Evolutionary conservation across 1,140 invertebrate genomes (phyloP).

Genomic region (Heliothis virescens): DNA sequence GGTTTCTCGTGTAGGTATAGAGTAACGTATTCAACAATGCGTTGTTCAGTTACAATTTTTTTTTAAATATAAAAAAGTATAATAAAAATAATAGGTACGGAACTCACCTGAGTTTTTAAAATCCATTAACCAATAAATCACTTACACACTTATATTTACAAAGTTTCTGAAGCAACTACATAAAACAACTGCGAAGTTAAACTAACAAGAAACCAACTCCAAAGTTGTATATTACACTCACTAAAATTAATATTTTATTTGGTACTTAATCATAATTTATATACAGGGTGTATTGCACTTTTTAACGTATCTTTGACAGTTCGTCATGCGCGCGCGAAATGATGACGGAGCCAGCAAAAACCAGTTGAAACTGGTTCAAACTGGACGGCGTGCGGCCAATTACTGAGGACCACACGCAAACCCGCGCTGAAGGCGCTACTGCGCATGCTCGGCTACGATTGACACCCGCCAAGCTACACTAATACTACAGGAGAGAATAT

Average conservation of each 20-base stretch:
- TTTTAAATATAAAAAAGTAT: not conserved
- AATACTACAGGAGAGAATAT: constrained; percentile 69
- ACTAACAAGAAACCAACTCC: constrained; percentile 24
- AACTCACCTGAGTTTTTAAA: constrained; percentile 39
- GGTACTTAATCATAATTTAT: constrained; percentile 36
- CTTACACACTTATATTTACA: constrained; percentile 35
- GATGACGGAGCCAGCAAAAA: constrained; percentile 16
- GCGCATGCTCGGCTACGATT: constrained; percentile 78
- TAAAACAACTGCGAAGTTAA: constrained; percentile 22
- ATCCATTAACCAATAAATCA: constrained; percentile 35
- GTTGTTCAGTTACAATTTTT: not conserved
- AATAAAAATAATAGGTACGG: not conserved
- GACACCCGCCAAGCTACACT: constrained; percentile 73
- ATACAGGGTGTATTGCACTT: constrained; percentile 34
- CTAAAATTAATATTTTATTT: constrained; percentile 26
- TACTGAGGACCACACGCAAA: constrained; percentile 76
- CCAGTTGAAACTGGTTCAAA: constrained; percentile 55
- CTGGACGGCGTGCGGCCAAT: constrained; percentile 76
- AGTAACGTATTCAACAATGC: too few species aligned
- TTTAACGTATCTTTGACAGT: constrained; percentile 27
- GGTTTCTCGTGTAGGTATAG: too few species aligned
- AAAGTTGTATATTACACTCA: constrained; percentile 34
- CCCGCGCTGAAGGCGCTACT: constrained; percentile 63
- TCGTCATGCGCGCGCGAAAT: constrained; percentile 37
- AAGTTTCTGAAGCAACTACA: constrained; percentile 32